These are phyloP conservation scores for Antechinus flavipes DNA, from an alignment of 2,113 vertebrate species.

Conservation along the genomic window DNA sequence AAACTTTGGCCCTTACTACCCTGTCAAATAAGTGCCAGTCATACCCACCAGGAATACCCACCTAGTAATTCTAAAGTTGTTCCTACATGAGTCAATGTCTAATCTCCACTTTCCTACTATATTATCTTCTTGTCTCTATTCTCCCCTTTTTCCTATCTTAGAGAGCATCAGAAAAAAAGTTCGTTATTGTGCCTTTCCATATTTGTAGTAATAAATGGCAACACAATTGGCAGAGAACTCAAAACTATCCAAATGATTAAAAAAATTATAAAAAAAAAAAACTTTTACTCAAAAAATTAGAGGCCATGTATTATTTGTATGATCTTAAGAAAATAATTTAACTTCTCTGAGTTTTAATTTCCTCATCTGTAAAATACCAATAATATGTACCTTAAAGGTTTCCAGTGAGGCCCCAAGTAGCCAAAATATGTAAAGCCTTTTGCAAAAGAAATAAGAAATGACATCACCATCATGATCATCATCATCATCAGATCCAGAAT, in stretches of 20 bases:
- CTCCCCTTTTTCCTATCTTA: constrained; percentile 30
- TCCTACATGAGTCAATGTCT: background rate
- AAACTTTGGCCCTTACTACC: background rate
- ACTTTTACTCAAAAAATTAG: background rate
- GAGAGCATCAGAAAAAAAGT: constrained; percentile 28
- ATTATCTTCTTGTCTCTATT: background rate
- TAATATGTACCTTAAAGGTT: background rate
- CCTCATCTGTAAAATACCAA: background rate
- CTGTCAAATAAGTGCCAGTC: constrained; percentile 50
- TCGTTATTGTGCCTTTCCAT: background rate
- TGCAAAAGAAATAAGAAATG: background rate
- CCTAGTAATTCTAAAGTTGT: background rate
- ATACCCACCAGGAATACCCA: constrained; percentile 9
- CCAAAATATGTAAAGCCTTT: background rate
- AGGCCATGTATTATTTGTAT: background rate
- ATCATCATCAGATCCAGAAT: background rate
- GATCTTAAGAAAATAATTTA: background rate
- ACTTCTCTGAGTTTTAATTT: background rate
- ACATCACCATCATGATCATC: background rate
- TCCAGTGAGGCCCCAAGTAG: background rate
- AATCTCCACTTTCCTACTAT: background rate
- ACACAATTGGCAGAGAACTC: background rate
- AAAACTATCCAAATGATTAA: background rate
- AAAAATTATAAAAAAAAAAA: too few relatives aligned
- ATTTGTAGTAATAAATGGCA: background rate